Conservation (phyloP, 2,797 vertebrate genomes). For the Otolemur crassicaudatus region DNA sequence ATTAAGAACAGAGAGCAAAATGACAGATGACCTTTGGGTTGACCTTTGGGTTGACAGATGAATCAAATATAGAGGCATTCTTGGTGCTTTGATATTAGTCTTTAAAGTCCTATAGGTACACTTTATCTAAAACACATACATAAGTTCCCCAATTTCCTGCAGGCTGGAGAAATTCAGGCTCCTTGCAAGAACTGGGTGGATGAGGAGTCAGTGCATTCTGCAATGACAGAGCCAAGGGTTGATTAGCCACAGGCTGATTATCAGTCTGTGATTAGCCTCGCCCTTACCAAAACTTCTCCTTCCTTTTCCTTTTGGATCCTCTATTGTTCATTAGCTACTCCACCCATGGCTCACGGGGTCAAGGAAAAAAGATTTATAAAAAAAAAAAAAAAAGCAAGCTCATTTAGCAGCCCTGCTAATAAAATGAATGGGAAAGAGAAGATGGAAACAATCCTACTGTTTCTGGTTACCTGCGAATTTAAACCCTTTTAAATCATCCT, state of each 20-base stretch:
- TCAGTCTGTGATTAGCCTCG: slow-evolving; percentile 35
- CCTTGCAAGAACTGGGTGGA: background rate
- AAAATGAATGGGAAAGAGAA: background rate
- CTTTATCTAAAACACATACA: background rate
- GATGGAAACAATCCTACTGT: background rate
- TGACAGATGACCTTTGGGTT: background rate
- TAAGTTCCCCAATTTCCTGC: background rate
- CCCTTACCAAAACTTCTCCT: slow-evolving; percentile 31
- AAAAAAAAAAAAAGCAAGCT: background rate
- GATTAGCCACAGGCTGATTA: background rate
- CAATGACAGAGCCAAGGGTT: background rate
- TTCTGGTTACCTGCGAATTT: slow-evolving; percentile 58
- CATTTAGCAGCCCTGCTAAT: background rate
- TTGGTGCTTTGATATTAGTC: background rate
- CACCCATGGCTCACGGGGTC: slow-evolving; percentile 21
- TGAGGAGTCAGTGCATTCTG: background rate
- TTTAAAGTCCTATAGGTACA: background rate
- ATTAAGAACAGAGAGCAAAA: slow-evolving; percentile 36
- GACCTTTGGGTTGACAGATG: background rate
- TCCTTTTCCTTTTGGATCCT: slow-evolving; percentile 53
- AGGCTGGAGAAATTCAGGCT: background rate
- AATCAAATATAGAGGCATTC: background rate
- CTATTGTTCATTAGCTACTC: slow-evolving; percentile 45
- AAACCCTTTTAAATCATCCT: background rate
- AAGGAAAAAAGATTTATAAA: background rate